Conservation (phyloP, 2,888 invertebrate species). For the Caenorhabditis sp. region DNA sequence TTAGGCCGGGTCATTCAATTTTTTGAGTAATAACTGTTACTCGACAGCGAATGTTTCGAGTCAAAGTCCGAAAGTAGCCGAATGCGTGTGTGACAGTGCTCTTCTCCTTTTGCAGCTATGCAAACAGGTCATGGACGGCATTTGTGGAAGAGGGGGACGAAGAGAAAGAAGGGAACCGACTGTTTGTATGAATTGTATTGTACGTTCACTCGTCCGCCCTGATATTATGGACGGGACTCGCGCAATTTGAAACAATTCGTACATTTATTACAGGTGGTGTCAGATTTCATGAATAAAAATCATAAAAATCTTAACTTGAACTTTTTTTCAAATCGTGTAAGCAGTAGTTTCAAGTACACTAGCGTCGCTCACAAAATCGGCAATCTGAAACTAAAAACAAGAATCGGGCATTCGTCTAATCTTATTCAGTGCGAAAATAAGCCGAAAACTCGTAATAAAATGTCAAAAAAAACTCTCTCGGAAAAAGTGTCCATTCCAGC, state of each 20-base stretch:
- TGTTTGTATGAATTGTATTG: constrained; percentile 53
- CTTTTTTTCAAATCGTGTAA: no score
- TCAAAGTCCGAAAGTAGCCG: constrained; percentile 46
- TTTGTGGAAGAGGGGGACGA: constrained; percentile 33
- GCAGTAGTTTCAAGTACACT: no score
- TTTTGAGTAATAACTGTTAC: constrained; percentile 3
- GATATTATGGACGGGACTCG: constrained; percentile 20
- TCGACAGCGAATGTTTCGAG: neutral
- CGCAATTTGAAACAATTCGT: constrained; percentile 16
- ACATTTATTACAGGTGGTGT: neutral
- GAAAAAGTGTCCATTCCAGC: constrained; percentile 18
- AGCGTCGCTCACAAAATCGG: no score
- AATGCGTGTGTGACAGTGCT: constrained; percentile 33
- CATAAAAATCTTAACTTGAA: no score
- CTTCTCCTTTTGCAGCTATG: constrained; percentile 51
- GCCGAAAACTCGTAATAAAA: no score
- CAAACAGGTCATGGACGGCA: constrained; percentile 61
- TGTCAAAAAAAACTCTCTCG: neutral
- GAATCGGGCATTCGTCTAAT: no score
- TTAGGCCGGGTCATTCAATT: constrained; percentile 12
- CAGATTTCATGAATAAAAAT: neutral
- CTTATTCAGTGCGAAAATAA: no score
- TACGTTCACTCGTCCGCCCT: constrained; percentile 22
- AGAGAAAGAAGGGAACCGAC: constrained; percentile 11
- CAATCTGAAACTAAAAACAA: no score